Evolutionary conservation across 1,140 invertebrate species (phyloP), one percentile per base, ranked within the genome.

Genomic region (Glossosoma conforme): DNA sequence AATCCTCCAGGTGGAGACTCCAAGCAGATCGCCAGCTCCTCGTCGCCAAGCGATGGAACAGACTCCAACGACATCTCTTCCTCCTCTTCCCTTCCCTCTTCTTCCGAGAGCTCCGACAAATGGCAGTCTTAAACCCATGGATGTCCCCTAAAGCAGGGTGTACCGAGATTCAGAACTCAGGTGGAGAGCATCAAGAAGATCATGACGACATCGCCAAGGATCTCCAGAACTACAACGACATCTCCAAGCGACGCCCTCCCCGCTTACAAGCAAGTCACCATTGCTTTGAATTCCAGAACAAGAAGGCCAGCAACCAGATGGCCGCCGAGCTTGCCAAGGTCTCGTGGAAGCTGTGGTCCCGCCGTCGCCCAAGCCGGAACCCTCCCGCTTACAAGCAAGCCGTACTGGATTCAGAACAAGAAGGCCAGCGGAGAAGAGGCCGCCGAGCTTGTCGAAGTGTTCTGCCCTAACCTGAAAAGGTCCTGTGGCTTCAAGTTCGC

Each of bases 341-440:
- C 1, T 65, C 72, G 47, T 80, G 81, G 79, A 67, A 63, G 56
- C 69, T 77, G 8, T 82, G 75, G 78, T 32, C 81, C 85, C 57
- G 79, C 80, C 18, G 69, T 86, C 3, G 66, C 76, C 10, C 72
- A 82, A 63, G 71, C 77, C 21, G 85, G 84, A 50, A 86, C 83
- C 13, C 70, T 76, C 25, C 83, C 84, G 2, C 80, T 81, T 36
- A 72, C 86, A 32, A 32, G 77, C 13, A 74, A 86, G 19, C 72
- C 74, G 51, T 53, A 77, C 8, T 82, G 76, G 80, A 80, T 86
- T 25, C 47, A 74, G 41, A 67, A 52, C 9, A 69, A 71, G 13
- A 76, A 78, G 58, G 65, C 86, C 5, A 15, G 62, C 48, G 65
- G 62, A 8, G 52, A 66, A 15, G 77, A 83, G 67, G 81, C 81